Base-by-base conservation (phyloP, 2,888 invertebrate genomes). In the Papilio demoleus region DNA sequence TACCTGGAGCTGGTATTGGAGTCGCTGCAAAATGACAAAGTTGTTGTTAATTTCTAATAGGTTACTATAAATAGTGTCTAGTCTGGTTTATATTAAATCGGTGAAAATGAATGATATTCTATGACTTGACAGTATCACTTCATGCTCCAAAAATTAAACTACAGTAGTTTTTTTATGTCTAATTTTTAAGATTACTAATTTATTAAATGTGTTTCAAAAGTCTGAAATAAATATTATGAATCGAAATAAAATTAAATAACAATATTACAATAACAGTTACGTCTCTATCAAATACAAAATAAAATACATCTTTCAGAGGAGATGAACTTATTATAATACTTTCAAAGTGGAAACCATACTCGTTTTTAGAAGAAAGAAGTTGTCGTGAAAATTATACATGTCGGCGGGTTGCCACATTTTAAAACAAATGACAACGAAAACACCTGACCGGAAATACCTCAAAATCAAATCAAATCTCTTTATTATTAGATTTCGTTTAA, bases 1-100 rank as follows among this genome's bases (percentile, higher is more conserved):
- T 60, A 60, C 60, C 60, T 60, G 60, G 60, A 8, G 38, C 38
- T 12, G 64, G 64, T 5, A 64, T 53, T 11, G 53, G 53, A 11
- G 64, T 24, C 17, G 53, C 60, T 60, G 60, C 9, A 60, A 59
- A 60, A 60, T 6, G 6, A 60, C 6, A 40, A 60, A 17, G 17
- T 31, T 31, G 17, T 31, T 56, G 8, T 31, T 56, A 56, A 56
- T 56, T 31, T 17, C 4, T n/a, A n/a, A 31, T 8, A 31, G 1
- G 5, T 4, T 31, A 9, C 17, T 14, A 6, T 5, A 17, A 17
- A 56, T 17, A 31, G 8, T 1, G 2, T 12, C 24, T 50, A 5
- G 22, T 50, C 14, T n/a, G 24, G 14, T 14, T 47, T 45, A 1
- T 22, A 45, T 22, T 45, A 11, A 45, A 45, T 31, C 27, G n/a